A percentile compares a stretch with the other conserved stretches of the same genome.
phyloP scores from a whole-genome alignment of 1,140 invertebrate species.

The Ceratosolen solmsi region DNA sequence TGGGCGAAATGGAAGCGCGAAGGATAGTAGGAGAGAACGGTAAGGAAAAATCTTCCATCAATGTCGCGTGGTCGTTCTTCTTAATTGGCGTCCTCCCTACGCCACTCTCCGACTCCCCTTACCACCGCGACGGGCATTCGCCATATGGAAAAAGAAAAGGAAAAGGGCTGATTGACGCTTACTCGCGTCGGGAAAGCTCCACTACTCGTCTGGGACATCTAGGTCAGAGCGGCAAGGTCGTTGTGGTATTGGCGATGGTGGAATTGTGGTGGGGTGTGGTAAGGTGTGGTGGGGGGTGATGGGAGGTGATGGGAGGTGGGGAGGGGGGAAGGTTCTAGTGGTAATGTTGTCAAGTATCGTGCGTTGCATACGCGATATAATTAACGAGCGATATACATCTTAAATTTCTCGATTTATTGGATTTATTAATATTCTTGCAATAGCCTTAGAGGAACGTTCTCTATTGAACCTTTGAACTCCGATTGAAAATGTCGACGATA shows the following conservation, averaged over 20 bases:
- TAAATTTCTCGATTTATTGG: neutral
- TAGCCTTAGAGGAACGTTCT: neutral
- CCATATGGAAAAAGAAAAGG: neutral
- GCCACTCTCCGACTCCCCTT: no score
- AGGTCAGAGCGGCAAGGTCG: neutral
- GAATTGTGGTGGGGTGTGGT: no score
- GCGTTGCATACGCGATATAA: neutral
- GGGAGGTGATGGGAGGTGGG: neutral
- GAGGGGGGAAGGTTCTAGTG: neutral
- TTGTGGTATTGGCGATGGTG: no score
- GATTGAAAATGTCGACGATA: neutral
- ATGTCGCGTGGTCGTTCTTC: no score
- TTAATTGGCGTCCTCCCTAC: no score
- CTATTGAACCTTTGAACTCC: neutral
- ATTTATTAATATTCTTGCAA: neutral
- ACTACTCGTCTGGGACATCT: neutral
- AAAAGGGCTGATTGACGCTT: neutral
- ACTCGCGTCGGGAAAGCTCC: no score
- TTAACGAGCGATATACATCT: neutral
- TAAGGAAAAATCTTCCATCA: no score
- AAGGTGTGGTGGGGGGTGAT: no score
- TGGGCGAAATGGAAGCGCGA: no score
- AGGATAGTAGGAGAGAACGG: no score
- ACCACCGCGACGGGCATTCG: no score
- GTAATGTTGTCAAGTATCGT: neutral